These are phyloP conservation scores for Enteromius unitaeniatus DNA, from an alignment of 2,797 vertebrate genomes.

Conservation along the genomic window DNA sequence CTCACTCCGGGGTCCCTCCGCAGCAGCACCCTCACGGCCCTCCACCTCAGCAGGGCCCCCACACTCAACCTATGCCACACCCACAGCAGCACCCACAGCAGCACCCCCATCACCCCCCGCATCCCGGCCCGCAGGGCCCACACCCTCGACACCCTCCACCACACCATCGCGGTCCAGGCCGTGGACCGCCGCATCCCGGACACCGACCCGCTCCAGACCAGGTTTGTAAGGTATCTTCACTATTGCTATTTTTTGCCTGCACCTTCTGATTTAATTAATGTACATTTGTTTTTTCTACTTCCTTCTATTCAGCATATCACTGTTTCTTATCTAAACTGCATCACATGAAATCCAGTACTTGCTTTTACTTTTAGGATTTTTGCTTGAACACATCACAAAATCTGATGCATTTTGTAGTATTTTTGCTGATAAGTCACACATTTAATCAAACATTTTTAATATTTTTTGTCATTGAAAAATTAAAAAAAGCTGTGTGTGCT, in stretches of 20 bases:
- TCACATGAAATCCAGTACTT: background rate
- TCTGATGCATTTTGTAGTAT: no score
- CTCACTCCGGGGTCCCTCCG: background rate
- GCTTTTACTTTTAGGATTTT: background rate
- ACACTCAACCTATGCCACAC: conserved; percentile 55
- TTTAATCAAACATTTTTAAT: background rate
- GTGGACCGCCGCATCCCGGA: conserved; percentile 81
- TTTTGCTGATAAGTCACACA: no score
- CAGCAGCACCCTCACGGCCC: conserved; percentile 57
- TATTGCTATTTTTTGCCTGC: background rate
- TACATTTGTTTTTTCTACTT: background rate
- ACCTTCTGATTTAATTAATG: background rate
- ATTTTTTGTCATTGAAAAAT: background rate
- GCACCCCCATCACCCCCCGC: conserved; percentile 71
- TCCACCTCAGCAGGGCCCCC: conserved; percentile 64
- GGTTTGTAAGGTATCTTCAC: conserved; percentile 67
- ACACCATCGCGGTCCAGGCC: conserved; percentile 77
- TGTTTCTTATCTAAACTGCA: background rate
- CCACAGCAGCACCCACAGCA: conserved; percentile 53
- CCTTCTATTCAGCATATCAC: background rate
- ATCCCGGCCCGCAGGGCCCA: conserved; percentile 69
- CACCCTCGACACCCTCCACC: conserved; percentile 77
- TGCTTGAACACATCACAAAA: background rate
- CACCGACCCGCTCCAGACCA: conserved; percentile 94
- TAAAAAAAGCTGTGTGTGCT: background rate